These are phyloP conservation scores for Porphyrio hochstetteri DNA, from an alignment of 2,113 vertebrate genomes.

Conservation along the genomic window DNA sequence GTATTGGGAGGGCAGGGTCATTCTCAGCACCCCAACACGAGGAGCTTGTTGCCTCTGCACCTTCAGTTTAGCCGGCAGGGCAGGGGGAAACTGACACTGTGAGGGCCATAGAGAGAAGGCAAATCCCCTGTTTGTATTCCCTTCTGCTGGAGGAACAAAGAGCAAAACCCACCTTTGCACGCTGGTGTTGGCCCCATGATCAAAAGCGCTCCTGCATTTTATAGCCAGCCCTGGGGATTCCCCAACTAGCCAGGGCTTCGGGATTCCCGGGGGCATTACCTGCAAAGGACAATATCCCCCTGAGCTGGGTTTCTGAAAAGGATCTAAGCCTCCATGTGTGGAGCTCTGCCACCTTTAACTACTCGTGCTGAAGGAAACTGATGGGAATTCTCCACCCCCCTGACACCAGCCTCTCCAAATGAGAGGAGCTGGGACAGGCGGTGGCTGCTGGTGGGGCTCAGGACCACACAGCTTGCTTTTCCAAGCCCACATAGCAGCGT, in stretches of 20 bases:
- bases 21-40: rapidly evolving
- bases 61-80: background rate
- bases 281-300: background rate
- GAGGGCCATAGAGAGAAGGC: background rate
- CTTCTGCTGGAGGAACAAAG: background rate
- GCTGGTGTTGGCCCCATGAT: background rate
- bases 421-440: background rate
- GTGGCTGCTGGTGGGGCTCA: background rate
- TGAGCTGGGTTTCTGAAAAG: background rate
- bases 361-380: rapidly evolving
- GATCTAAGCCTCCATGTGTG: background rate
- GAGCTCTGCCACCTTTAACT: background rate
- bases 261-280: conserved; percentile 3
- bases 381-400: background rate
- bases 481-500: background rate
- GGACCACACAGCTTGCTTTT: background rate
- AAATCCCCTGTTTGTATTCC: background rate
- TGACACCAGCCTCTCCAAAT: background rate
- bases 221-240: background rate
- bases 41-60: background rate
- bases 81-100: rapidly evolving
- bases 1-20: no score
- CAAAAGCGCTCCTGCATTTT: background rate
- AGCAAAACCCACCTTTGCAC: rapidly evolving
- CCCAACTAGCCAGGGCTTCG: background rate